A percentile compares a stretch with the other conserved stretches of the same genome.
Evolutionary conservation across 2,113 vertebrate genomes (phyloP).

Genomic region (Candoia aspera): DNA sequence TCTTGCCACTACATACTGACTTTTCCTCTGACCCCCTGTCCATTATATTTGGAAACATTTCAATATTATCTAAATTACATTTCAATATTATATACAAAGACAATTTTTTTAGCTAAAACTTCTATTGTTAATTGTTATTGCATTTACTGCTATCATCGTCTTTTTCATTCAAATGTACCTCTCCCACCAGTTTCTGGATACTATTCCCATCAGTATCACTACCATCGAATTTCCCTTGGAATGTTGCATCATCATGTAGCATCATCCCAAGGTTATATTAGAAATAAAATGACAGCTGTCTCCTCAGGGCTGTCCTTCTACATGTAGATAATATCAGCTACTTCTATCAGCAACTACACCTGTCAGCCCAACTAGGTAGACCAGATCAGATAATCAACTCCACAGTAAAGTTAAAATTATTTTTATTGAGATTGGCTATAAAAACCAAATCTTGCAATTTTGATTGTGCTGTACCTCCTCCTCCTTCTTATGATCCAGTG

Average conservation of each 20-base stretch:
- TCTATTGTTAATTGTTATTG: not conserved
- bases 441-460: not conserved
- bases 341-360: not conserved
- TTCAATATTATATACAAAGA: not conserved
- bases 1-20: not conserved
- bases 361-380: not conserved
- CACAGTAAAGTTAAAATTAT: not conserved
- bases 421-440: not conserved
- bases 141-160: not conserved
- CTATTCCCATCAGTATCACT: not conserved
- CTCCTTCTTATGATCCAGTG: not conserved
- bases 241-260: not conserved
- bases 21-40: not conserved
- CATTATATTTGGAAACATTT: not conserved
- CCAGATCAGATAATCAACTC: not conserved
- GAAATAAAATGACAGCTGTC: not conserved
- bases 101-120: not conserved
- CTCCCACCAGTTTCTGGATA: not conserved
- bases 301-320: not conserved
- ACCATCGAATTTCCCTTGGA: not conserved
- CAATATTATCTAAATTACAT: not conserved
- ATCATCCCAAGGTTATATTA: not conserved
- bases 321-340: not conserved
- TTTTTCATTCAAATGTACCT: not conserved
- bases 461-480: not conserved